phyloP scores from a whole-genome alignment of 2,113 vertebrate species.

The Leptobrachium ailaonicum region DNA sequence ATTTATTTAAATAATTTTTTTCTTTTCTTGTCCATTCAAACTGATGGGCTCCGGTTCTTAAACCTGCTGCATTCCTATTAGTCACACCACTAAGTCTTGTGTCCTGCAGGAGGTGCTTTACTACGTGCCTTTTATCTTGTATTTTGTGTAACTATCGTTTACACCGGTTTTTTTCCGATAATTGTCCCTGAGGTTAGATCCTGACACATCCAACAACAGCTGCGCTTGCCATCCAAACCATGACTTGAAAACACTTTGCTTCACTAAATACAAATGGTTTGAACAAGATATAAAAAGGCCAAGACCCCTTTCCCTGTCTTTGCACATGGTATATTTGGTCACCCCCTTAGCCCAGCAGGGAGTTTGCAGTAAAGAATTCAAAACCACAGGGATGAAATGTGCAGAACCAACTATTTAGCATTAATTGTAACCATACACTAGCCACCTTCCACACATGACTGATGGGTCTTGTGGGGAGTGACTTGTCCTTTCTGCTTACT shows the following conservation, averaged over 20 bases:
- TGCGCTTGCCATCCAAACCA: conserved; percentile 54
- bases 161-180: conserved; percentile 47
- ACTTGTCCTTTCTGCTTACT: conserved; percentile 71
- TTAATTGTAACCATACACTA: conserved; percentile 85
- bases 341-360: conserved; percentile 77
- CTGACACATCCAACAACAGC: conserved; percentile 52
- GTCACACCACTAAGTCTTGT: not conserved
- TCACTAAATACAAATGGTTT: conserved; percentile 27
- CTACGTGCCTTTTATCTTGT: conserved; percentile 9
- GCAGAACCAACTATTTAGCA: conserved; percentile 69
- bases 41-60: not conserved
- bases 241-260: conserved; percentile 53
- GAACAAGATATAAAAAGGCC: conserved; percentile 54
- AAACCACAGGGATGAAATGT: conserved; percentile 69
- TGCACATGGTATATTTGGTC: conserved; percentile 64
- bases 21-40: not conserved
- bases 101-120: not conserved
- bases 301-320: conserved; percentile 57
- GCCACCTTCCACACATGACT: conserved; percentile 68
- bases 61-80: not conserved
- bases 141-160: conserved; percentile 1
- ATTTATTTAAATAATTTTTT: no score
- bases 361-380: conserved; percentile 77
- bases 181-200: not conserved
- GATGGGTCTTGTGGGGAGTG: conserved; percentile 74